Base-by-base conservation (phyloP, 1,140 invertebrate genomes). In the Drosophila mayri region DNA sequence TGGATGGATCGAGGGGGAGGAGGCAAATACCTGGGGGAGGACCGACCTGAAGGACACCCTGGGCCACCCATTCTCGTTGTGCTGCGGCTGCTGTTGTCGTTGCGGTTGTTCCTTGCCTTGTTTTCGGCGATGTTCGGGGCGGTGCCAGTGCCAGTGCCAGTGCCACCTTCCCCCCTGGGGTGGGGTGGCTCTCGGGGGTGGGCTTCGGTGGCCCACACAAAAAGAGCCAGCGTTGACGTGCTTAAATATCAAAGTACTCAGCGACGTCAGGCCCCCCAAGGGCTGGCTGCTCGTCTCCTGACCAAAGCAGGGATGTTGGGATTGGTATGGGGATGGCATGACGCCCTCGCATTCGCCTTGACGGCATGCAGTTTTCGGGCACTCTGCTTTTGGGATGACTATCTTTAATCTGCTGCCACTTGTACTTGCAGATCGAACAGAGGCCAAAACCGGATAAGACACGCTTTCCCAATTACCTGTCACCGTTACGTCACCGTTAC, bases 221-320 rank as follows among this genome's bases (percentile, higher is more conserved):
- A 74, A 64, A 77, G 46, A 74, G 50, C 20, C 59, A 54, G 43
- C 71, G 66, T 67, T 88, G 83, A 83, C 83, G 81, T 83, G 76
- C 79, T 88, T 87, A 83, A 87, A 87, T 87, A 87, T 83, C 76
- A 88, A 87, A 87, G 84, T 87, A 81, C 78, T 68, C 43, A 22
- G 35, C 20, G 47, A 25, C 18, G 52, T n/a, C 55, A 46, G 47
- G 47, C 28, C 25, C 46, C 46, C 46, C 46, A 28, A 28, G 25
- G 49, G n/a, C 49, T 25, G 44, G 2, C 40, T 25, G 14, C 4
- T 30, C 25, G 25, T 47, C 22, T 25, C 44, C 44, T 47, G 44
- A 18, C 49, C 49, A 20, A 32, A 28, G 28, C 28, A 32, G 28
- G n/a, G 28, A 46, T 72, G 14, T 9, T 5, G 22, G 22, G 20